phyloP scores from a whole-genome alignment of 1,140 invertebrate species.

The Grapholita molesta region DNA sequence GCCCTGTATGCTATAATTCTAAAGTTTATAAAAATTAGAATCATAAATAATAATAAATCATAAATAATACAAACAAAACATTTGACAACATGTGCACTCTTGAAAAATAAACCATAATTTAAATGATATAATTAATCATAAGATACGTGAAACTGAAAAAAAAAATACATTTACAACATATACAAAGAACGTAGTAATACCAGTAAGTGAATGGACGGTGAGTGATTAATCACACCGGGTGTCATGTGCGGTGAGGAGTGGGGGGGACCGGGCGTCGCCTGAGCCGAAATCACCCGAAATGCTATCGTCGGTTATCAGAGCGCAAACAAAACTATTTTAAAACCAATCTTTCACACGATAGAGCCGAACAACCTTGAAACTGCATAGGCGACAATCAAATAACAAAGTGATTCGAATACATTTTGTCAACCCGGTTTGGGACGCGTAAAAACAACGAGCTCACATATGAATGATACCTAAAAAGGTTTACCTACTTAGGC shows the following conservation, averaged over 20 bases:
- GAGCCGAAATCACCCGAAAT: background rate
- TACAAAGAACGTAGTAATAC: background rate
- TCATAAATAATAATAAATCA: background rate
- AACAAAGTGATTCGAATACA: conserved; percentile 41
- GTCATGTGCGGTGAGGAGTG: background rate
- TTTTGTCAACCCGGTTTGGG: background rate
- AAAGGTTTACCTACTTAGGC: too few species aligned
- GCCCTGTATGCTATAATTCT: too few species aligned
- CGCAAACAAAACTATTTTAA: conserved; percentile 45
- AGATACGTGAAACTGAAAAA: background rate
- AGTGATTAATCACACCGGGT: conserved; percentile 24
- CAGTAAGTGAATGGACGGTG: conserved; percentile 22
- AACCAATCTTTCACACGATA: conserved; percentile 38
- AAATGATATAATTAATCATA: background rate
- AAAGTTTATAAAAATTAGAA: too few species aligned
- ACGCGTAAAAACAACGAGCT: conserved; percentile 47
- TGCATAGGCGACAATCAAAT: conserved; percentile 54
- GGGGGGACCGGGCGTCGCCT: conserved; percentile 18
- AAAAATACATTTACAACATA: background rate
- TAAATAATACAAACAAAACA: too few species aligned
- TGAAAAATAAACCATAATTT: background rate
- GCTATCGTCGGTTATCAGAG: conserved; percentile 35
- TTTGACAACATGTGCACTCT: background rate
- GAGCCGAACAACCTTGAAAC: conserved; percentile 44
- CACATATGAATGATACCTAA: conserved; percentile 22